A percentile compares a stretch with the other conserved stretches of the same genome.
Conservation (phyloP, 2,888 invertebrate species). For the Mythimna ferrago region DNA sequence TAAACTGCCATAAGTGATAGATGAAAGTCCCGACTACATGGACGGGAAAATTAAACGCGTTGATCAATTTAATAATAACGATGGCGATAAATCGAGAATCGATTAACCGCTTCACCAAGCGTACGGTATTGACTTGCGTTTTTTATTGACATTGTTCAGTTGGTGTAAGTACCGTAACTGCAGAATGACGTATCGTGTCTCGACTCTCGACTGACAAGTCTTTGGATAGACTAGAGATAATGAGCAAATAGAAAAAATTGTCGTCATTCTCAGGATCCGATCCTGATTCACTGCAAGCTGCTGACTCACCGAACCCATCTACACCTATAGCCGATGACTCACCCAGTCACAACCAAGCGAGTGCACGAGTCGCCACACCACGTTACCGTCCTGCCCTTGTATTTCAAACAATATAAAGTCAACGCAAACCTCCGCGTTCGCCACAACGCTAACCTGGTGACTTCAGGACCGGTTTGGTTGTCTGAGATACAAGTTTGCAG, state of each 20-base stretch:
- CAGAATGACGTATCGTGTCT: conserved; percentile 28
- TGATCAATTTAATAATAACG: conserved; percentile 49
- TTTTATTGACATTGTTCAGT: conserved; percentile 49
- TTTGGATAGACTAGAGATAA: conserved; percentile 41
- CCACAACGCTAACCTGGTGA: conserved; percentile 59
- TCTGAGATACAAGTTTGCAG: conserved; percentile 62
- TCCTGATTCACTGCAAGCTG: conserved; percentile 71
- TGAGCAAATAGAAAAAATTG: conserved; percentile 65
- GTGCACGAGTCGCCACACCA: conserved; percentile 43
- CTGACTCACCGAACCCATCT: conserved; percentile 69
- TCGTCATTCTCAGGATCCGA: conserved; percentile 68
- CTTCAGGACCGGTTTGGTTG: conserved; percentile 62
- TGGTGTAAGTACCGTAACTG: conserved; percentile 57
- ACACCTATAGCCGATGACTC: conserved; percentile 69
- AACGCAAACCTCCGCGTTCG: conserved; percentile 67
- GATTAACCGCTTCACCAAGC: conserved; percentile 62
- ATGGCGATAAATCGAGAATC: conserved; percentile 60
- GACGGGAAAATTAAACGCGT: conserved; percentile 42
- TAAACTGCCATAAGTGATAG: neutral
- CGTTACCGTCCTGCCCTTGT: conserved; percentile 61
- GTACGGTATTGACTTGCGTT: conserved; percentile 59
- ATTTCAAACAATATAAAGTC: conserved; percentile 62
- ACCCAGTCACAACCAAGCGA: conserved; percentile 67
- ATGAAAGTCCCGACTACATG: conserved; percentile 24
- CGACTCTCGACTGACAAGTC: conserved; percentile 14